Base-by-base conservation (phyloP, 2,888 invertebrate species). In the Uropetala carovei region DNA sequence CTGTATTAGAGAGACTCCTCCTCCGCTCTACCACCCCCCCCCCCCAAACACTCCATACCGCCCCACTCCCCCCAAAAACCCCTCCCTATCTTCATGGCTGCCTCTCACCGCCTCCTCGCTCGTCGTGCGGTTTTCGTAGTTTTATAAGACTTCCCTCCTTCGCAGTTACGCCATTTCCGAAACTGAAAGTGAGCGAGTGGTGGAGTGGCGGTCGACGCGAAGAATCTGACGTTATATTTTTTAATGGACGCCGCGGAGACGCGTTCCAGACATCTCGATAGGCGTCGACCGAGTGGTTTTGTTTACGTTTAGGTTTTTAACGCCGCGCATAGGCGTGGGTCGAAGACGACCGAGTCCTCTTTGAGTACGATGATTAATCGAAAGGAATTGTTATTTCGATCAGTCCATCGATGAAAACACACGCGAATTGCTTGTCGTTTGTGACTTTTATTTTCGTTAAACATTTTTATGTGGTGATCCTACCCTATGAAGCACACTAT, bases 121-220 rank as follows among this genome's bases (percentile, higher is more conserved):
- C 64, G 64, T n/a, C 22, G 10, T 68, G 68, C 68, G 68, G 68
- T 68, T 68, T 68, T 64, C n/a, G 68, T 22, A 18, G 10, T 68
- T 27, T 75, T 75, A 27, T 75, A 75, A 22, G 75, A 75, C 75
- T 75, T 75, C 75, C 75, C 75, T 9, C 22, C 68, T 22, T 68
- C 68, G 68, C 68, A 18, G n/a, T n/a, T 68, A n/a, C 68, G 75
- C 75, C 22, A 75, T 27, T 75, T 27, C 75, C 75, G 75, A 75
- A 75, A 75, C 75, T 27, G 75, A 75, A 75, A 75, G 75, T 75
- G 43, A 43, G 43, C 43, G 43, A 43, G 75, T 75, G 22, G 75
- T 75, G 22, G 22, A 11, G 11, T 18, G 75, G 27, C 75, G 3
- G 27, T 75, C 75, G 27, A 43, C 43, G 43, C 43, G 43, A 43